A percentile compares a stretch with the other conserved stretches of the same genome.
Evolutionary conservation across 2,888 invertebrate genomes (phyloP).

Genomic region (Athetis lepigone): DNA sequence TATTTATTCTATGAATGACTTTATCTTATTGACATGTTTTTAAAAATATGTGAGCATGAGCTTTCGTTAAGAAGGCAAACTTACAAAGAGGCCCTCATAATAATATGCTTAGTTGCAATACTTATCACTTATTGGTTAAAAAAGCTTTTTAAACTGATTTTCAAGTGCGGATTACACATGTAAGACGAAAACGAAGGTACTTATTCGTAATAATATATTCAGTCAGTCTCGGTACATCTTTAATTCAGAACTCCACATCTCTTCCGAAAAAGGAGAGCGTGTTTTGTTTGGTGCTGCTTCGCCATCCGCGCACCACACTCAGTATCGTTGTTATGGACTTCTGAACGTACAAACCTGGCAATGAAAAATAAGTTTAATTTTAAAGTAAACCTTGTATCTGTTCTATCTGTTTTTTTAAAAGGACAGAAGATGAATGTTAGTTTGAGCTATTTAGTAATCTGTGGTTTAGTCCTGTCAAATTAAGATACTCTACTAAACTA

Average conservation of each 20-base stretch:
- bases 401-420: no score
- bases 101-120: no score
- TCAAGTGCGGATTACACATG: no score
- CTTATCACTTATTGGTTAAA: no score
- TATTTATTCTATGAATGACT: not conserved
- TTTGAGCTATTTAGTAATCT: no score
- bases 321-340: constrained; percentile 77
- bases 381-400: no score
- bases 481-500: no score
- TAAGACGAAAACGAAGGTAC: not conserved
- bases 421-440: no score
- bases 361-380: constrained; percentile 16
- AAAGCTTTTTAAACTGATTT: no score
- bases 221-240: constrained; percentile 15
- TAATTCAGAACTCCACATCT: constrained; percentile 80
- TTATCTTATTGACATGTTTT: not conserved
- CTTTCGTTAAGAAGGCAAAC: no score
- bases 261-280: constrained; percentile 84
- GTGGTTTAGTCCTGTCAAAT: no score
- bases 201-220: constrained; percentile 9
- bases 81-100: no score
- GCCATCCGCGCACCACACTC: constrained; percentile 85
- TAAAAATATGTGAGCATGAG: not conserved
- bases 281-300: constrained; percentile 83
- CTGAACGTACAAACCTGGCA: constrained; percentile 78